These are phyloP conservation scores for Podargus strigoides DNA, from an alignment of 2,797 vertebrate genomes.

Conservation along the genomic window DNA sequence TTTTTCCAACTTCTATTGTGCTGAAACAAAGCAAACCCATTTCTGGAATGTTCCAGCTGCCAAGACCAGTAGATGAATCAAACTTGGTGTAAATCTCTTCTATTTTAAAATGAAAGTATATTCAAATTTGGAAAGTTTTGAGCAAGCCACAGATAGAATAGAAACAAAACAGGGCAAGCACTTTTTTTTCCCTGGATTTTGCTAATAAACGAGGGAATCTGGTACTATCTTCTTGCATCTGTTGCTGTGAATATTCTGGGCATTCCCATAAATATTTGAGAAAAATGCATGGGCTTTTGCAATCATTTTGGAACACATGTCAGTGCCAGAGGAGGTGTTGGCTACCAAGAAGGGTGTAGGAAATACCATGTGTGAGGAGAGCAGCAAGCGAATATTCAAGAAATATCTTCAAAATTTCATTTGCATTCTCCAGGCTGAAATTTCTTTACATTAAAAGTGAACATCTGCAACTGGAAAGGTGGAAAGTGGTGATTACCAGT, in stretches of 20 bases:
- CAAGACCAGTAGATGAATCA: background rate
- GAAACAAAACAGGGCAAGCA: background rate
- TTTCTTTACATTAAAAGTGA: background rate
- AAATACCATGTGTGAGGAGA: background rate
- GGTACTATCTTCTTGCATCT: background rate
- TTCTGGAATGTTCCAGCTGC: conserved; percentile 18
- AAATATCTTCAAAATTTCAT: background rate
- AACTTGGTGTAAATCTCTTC: background rate
- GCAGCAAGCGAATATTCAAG: background rate
- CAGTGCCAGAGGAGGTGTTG: background rate
- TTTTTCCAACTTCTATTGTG: conserved; percentile 42
- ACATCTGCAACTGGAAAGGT: background rate
- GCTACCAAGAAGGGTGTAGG: background rate
- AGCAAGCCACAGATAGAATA: background rate
- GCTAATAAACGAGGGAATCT: background rate
- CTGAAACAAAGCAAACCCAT: conserved; percentile 43
- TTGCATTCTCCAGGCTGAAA: background rate
- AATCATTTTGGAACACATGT: background rate
- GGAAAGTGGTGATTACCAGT: background rate
- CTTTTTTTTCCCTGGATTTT: background rate
- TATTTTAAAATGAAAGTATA: background rate
- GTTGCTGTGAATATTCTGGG: background rate
- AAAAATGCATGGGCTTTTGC: background rate
- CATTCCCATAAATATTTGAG: background rate
- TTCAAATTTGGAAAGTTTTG: background rate